Conservation (phyloP, 2,797 vertebrate genomes). For the Cichlasoma orientale region DNA sequence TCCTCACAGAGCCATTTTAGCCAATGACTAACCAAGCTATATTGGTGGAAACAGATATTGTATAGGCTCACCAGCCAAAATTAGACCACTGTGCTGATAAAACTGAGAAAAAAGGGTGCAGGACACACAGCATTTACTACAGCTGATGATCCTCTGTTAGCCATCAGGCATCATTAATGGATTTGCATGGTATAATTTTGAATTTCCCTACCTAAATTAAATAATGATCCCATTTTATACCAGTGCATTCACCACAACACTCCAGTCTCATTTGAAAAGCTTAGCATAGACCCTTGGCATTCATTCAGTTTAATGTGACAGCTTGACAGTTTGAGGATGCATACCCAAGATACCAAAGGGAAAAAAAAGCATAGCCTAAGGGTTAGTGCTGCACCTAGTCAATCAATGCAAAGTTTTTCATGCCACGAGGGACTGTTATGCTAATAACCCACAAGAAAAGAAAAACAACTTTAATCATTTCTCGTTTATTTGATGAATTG, state of each 20-base stretch:
- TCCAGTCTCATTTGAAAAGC: slow-evolving; percentile 26
- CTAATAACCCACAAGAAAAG: slow-evolving; percentile 25
- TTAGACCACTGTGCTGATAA: not conserved
- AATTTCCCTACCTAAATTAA: slow-evolving; percentile 10
- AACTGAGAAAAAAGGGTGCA: not conserved
- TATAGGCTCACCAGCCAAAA: not conserved
- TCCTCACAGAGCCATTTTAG: not conserved
- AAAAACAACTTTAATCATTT: slow-evolving; percentile 29
- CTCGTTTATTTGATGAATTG: slow-evolving; percentile 34
- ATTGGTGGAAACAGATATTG: not conserved
- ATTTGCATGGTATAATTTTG: slow-evolving; percentile 3
- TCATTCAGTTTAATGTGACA: slow-evolving; percentile 47
- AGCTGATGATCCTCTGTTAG: not conserved
- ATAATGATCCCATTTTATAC: not conserved
- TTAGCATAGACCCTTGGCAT: slow-evolving; percentile 30
- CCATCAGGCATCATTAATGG: slow-evolving; percentile 3
- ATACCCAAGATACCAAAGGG: slow-evolving; percentile 23
- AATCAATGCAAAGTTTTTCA: slow-evolving; percentile 36
- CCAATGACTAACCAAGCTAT: not conserved
- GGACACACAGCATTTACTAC: not conserved
- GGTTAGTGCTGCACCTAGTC: slow-evolving; percentile 40
- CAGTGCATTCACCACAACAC: not conserved
- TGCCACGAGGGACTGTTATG: slow-evolving; percentile 22
- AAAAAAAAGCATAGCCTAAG: slow-evolving; percentile 18
- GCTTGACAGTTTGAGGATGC: slow-evolving; percentile 69